These are phyloP conservation scores for Phenganax marumi DNA, from an alignment of 92 coral and sea anemone species.

Conservation along the genomic window DNA sequence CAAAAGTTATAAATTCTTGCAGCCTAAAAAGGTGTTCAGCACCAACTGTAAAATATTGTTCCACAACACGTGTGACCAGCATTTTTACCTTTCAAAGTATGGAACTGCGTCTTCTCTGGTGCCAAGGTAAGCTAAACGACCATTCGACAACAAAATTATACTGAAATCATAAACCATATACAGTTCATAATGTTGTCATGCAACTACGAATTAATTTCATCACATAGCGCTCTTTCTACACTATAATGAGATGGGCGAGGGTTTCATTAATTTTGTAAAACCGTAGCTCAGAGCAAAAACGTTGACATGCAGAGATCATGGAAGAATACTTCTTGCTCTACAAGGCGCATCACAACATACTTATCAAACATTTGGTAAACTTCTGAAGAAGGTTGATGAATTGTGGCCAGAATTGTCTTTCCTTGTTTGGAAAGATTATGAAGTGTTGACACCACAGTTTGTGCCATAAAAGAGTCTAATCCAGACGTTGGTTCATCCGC, in stretches of 20 bases:
- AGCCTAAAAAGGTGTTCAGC: no score
- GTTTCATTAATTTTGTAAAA: no score
- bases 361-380: constrained; percentile 86
- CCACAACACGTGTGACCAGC: no score
- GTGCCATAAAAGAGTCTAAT: constrained; percentile 83
- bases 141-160: constrained; percentile 70
- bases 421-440: constrained; percentile 70
- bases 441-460: constrained; percentile 70
- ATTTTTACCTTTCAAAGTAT: constrained; percentile 60
- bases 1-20: no score
- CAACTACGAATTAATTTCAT: background rate
- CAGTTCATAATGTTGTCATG: background rate
- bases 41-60: no score
- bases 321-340: background rate
- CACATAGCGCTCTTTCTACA: no score
- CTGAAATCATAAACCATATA: constrained; percentile 40
- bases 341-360: constrained; percentile 28
- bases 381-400: constrained; percentile 88
- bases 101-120: constrained; percentile 64
- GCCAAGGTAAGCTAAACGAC: constrained; percentile 74
- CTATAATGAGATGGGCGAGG: no score
- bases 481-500: constrained; percentile 92
- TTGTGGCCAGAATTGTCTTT: constrained; percentile 75
- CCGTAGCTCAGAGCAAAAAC: no score
- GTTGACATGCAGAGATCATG: no score